Evolutionary conservation across 2,888 invertebrate species (phyloP), one percentile per base, ranked within the genome.

Genomic region (Melieria picta): DNA sequence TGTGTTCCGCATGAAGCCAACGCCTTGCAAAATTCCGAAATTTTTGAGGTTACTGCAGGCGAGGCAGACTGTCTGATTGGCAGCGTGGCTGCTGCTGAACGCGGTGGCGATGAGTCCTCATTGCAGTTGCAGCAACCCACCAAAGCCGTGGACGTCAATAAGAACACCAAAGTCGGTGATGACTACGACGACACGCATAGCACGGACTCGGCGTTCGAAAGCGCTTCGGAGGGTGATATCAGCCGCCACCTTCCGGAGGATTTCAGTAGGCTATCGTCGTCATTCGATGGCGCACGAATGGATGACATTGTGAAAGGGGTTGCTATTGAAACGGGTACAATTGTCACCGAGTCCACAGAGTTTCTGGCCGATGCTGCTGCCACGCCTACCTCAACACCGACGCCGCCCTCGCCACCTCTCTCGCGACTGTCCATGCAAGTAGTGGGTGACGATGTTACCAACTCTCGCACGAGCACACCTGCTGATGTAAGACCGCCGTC

Each of bases 161-260:
- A 85, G 65, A 85, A 83, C 65, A 72, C 81, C 5, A 83, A 81
- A 58, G 74, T 79, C 13, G 77, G 74, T 5, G 86, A 86, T 61
- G 86, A 86, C 47, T 84, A 83, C 55, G 85, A 85, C 71, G 84
- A 85, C 62, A 83, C 85, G 57, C 85, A 85, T 72, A 85, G 85
- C 75, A 85, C 84, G 3, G 85, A 85, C 75, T 86, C 86, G 57
- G 85, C 86, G 63, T 85, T 86, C 66, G 86, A 86, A 76, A 85
- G 85, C 72, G 84, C 86, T 9, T 86, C 86, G 13, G 86, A 86
- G 60, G 84, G 86, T 47, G 85, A 86, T 60, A 85, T 85, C 0
- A 85, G 86, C 80, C 81, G 85, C 6, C 82, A 85, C 76, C 71
- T 85, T 75, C 84, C 86, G 0, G 85, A 85, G 43, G 86, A 85